Conservation (phyloP, 2,888 invertebrate species). For the Himalopsyche kuldschensis region DNA sequence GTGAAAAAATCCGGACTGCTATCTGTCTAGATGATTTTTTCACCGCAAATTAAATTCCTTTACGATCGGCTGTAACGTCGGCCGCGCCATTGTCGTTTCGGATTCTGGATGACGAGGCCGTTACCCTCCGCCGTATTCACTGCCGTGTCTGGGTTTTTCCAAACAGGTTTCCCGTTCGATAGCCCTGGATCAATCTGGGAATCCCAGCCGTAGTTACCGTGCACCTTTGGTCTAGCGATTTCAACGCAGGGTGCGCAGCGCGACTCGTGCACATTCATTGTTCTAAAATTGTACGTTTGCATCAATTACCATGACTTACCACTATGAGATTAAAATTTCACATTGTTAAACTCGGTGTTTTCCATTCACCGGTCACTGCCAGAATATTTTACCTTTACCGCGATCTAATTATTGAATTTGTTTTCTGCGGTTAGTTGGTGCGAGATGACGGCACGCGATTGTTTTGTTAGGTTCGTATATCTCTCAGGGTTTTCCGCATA, state of each 20-base stretch:
- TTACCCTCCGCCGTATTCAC: background rate
- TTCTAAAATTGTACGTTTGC: background rate
- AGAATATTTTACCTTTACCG: background rate
- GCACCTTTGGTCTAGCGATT: background rate
- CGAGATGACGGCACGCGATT: background rate
- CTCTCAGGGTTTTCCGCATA: background rate
- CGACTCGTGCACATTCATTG: too few relatives aligned
- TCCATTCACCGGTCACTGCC: background rate
- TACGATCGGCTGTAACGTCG: background rate
- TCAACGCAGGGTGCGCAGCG: background rate
- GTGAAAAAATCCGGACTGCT: background rate
- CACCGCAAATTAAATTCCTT: background rate
- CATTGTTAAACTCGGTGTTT: background rate
- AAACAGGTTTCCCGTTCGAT: slow-evolving; percentile 17
- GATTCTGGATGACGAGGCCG: background rate
- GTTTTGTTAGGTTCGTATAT: background rate
- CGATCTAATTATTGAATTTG: background rate
- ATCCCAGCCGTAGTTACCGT: background rate
- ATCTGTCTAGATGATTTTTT: background rate
- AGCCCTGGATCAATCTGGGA: background rate
- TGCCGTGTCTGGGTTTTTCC: slow-evolving; percentile 22
- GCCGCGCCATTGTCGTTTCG: background rate
- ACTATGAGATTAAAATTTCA: background rate
- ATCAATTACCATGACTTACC: background rate
- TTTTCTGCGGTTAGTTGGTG: background rate